Evolutionary conservation across 2,888 invertebrate species (phyloP).

Genomic region (Priocnemis perturbator): DNA sequence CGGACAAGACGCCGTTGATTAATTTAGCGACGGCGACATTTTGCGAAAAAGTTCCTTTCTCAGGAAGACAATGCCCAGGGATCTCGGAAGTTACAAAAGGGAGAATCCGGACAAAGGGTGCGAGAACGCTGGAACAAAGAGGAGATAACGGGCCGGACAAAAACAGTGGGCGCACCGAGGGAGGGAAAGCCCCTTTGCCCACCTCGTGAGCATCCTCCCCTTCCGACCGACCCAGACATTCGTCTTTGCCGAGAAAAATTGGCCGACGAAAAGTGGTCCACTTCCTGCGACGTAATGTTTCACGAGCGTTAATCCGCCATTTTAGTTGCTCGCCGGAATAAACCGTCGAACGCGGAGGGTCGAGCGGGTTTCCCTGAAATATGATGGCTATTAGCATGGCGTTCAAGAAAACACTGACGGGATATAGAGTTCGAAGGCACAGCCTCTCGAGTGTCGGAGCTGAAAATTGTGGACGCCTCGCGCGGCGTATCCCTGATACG

Average conservation of each 20-base stretch:
- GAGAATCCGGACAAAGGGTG: constrained; percentile 64
- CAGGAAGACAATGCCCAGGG: constrained; percentile 51
- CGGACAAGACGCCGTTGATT: constrained; percentile 54
- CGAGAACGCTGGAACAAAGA: constrained; percentile 69
- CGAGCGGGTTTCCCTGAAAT: no score
- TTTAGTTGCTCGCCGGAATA: neutral
- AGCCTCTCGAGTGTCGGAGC: no score
- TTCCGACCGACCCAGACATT: constrained; percentile 23
- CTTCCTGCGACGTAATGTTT: constrained; percentile 23
- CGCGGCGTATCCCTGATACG: no score
- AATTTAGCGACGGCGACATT: constrained; percentile 58
- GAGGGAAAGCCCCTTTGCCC: constrained; percentile 25
- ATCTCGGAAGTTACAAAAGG: constrained; percentile 59
- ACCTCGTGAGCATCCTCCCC: constrained; percentile 22
- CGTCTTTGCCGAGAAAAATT: constrained; percentile 50
- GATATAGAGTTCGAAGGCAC: no score
- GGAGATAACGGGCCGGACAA: constrained; percentile 69
- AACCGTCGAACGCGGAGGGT: no score
- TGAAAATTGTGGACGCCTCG: no score
- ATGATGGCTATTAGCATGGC: no score
- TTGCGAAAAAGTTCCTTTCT: constrained; percentile 46
- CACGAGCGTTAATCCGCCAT: constrained; percentile 15
- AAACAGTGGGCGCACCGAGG: constrained; percentile 56
- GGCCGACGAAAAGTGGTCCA: constrained; percentile 32
- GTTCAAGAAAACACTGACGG: no score